Evolutionary conservation across 2,888 invertebrate species (phyloP).

Genomic region (Drosophila helvetica): DNA sequence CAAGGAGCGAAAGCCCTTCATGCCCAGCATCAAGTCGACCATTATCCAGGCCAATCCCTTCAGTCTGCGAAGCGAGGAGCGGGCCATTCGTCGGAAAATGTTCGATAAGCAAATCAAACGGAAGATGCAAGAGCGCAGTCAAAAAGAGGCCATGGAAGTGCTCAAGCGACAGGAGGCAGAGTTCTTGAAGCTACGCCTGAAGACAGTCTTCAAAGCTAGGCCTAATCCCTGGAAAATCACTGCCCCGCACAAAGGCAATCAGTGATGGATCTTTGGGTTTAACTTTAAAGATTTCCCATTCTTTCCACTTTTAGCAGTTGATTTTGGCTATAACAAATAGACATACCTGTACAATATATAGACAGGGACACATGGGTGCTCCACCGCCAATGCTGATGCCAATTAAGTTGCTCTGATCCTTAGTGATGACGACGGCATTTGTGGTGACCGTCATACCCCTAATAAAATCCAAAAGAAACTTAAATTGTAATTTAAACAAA

Average conservation of each 20-base stretch:
- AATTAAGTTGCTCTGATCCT: conserved; percentile 96
- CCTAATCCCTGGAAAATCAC: conserved; percentile 51
- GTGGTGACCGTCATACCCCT: conserved; percentile 99
- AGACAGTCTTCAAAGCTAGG: conserved; percentile 60
- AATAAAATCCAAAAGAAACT: background rate
- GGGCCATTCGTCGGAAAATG: conserved; percentile 39
- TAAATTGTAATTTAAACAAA: background rate
- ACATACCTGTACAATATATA: conserved; percentile 97
- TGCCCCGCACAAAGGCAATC: background rate
- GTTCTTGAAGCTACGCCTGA: conserved; percentile 27
- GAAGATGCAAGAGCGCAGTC: conserved; percentile 23
- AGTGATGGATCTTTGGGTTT: background rate
- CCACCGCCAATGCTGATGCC: conserved; percentile 99
- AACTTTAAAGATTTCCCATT: background rate
- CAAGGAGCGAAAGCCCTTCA: conserved; percentile 53
- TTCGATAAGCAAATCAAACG: conserved; percentile 37
- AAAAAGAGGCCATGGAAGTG: conserved; percentile 6
- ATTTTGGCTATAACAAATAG: background rate
- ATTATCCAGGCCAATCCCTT: conserved; percentile 51
- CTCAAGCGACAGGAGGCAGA: conserved; percentile 22
- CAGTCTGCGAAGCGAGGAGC: conserved; percentile 30
- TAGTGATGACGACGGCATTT: conserved; percentile 94
- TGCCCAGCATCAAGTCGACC: conserved; percentile 44
- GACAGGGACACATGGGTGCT: conserved; percentile 96
- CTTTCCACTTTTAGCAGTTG: conserved; percentile 3